Percentiles rank a stretch among this genome's conserved stretches.
These are phyloP conservation scores for Monochamus alternatus DNA, from an alignment of 2,888 invertebrate genomes.

Conservation along the genomic window DNA sequence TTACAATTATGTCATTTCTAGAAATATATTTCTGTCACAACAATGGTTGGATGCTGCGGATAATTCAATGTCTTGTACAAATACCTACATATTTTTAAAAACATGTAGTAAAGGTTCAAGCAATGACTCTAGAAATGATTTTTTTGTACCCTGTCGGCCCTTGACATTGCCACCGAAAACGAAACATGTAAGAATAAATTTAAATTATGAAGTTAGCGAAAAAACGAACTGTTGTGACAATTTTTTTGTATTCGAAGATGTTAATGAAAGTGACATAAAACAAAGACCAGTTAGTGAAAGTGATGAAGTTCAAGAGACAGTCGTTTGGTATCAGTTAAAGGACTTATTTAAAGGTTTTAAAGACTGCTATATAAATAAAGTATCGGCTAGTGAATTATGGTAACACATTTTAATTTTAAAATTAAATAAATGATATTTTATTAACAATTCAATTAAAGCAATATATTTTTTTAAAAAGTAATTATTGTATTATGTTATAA, in stretches of 20 bases:
- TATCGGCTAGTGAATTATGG: constrained; percentile 74
- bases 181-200: constrained; percentile 61
- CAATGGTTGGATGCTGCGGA: constrained; percentile 60
- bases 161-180: constrained; percentile 56
- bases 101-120: constrained; percentile 36
- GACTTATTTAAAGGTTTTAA: constrained; percentile 76
- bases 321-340: constrained; percentile 74
- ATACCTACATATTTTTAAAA: constrained; percentile 59
- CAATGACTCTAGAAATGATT: constrained; percentile 55
- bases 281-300: constrained; percentile 18
- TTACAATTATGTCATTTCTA: constrained; percentile 44
- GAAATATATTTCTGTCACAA: constrained; percentile 61
- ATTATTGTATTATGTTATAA: no score
- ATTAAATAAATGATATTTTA: neutral
- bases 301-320: constrained; percentile 44
- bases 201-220: constrained; percentile 54
- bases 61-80: constrained; percentile 57
- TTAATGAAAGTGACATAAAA: constrained; percentile 26
- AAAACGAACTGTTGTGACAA: constrained; percentile 63
- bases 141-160: constrained; percentile 67
- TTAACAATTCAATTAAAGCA: no score
- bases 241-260: constrained; percentile 62
- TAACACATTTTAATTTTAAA: constrained; percentile 46
- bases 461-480: no score
- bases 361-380: constrained; percentile 74